phyloP scores from a whole-genome alignment of 2,113 vertebrate genomes.

The Microtus oregoni region DNA sequence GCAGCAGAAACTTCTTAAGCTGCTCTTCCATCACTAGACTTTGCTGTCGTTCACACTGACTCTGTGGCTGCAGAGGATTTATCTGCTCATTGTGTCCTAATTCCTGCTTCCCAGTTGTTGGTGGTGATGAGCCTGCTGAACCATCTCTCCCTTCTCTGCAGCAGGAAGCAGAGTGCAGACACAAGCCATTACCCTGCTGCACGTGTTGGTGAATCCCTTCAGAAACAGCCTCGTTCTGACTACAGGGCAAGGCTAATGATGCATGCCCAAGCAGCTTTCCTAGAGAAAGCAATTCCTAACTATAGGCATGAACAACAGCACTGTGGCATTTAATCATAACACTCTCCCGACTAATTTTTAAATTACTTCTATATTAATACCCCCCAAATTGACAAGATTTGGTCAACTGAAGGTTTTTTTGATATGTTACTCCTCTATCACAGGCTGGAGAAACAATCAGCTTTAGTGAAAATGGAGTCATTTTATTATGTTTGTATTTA shows the following conservation, averaged over 20 bases:
- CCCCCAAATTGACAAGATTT: not conserved
- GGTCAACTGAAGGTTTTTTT: not conserved
- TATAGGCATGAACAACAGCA: conserved; percentile 36
- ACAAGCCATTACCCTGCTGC: not conserved
- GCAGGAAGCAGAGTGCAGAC: not conserved
- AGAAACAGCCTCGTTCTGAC: conserved; percentile 46
- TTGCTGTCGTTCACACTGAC: not conserved
- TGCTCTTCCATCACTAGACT: not conserved
- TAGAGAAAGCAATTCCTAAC: conserved; percentile 53
- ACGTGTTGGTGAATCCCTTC: conserved; percentile 13
- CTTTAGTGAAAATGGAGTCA: not conserved
- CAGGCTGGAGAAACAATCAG: not conserved
- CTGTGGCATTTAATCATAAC: conserved; percentile 39
- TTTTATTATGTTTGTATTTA: not conserved
- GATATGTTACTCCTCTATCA: not conserved
- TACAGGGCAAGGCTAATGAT: conserved; percentile 51
- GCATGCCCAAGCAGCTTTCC: conserved; percentile 48
- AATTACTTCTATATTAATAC: conserved; percentile 17
- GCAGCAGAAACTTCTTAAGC: not conserved
- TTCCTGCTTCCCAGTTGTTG: conserved; percentile 50
- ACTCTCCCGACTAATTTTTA: conserved; percentile 33
- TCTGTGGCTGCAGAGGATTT: conserved; percentile 38
- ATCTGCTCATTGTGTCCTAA: conserved; percentile 11
- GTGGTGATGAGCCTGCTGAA: conserved; percentile 18
- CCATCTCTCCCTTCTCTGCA: not conserved